Conservation (phyloP, 1,140 invertebrate genomes). For the Vollenhovia emeryi region DNA sequence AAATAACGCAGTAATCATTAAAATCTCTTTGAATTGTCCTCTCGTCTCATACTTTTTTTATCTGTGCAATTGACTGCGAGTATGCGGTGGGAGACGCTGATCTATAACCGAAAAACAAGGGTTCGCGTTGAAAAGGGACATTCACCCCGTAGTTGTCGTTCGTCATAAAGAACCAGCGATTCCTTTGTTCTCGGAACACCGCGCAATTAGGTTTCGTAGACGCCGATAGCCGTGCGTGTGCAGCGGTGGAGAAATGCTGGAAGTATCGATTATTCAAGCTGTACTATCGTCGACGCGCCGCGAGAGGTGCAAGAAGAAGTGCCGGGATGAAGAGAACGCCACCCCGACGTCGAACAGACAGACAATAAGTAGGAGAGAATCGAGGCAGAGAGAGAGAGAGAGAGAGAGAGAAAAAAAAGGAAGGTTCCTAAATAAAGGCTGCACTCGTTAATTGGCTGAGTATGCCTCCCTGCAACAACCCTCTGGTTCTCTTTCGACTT, state of each 20-base stretch:
- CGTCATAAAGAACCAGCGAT: conserved; percentile 44
- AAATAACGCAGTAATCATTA: not conserved
- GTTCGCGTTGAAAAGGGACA: conserved; percentile 17
- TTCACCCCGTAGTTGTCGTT: not conserved
- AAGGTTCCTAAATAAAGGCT: conserved; percentile 11
- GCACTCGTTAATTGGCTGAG: conserved; percentile 43
- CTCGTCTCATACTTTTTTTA: not conserved
- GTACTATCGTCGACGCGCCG: conserved; percentile 42
- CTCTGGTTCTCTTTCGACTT: conserved; percentile 30
- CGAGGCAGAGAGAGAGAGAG: too few species aligned
- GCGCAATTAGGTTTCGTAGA: conserved; percentile 55
- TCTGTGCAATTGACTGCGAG: not conserved
- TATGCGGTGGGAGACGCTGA: not conserved
- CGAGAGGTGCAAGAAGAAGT: conserved; percentile 36
- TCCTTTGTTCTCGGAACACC: conserved; percentile 57
- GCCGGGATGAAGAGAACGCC: not conserved
- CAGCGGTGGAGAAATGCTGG: conserved; percentile 34
- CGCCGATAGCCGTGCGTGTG: conserved; percentile 48
- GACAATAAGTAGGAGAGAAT: conserved; percentile 33
- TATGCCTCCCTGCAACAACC: conserved; percentile 10
- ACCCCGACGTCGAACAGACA: not conserved
- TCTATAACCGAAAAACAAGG: conserved; percentile 11
- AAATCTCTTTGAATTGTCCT: not conserved
- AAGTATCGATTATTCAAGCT: conserved; percentile 60
- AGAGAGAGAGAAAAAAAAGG: conserved; percentile 1